Evolutionary conservation across 1,140 invertebrate genomes (phyloP).

Genomic region (Drosophila seguyi): DNA sequence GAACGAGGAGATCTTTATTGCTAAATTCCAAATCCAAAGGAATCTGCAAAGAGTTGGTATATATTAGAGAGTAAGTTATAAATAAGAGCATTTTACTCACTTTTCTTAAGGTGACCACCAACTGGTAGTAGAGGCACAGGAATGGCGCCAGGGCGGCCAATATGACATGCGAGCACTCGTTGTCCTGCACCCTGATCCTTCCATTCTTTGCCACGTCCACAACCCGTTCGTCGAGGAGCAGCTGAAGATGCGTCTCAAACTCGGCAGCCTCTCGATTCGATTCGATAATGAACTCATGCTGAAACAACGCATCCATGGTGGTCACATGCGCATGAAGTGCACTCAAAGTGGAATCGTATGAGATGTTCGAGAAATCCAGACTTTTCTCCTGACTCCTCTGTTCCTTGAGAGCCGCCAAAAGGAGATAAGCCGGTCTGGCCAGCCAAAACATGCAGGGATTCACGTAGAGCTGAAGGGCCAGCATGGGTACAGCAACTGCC

Average conservation of each 20-base stretch:
- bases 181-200: slow-evolving; percentile 64
- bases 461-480: slow-evolving; percentile 90
- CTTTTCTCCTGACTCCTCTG: slow-evolving; percentile 41
- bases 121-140: slow-evolving; percentile 77
- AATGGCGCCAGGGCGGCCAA: slow-evolving; percentile 75
- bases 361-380: slow-evolving; percentile 2
- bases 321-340: slow-evolving; percentile 61
- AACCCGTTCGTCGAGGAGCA: slow-evolving; percentile 59
- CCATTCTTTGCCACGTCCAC: slow-evolving; percentile 48
- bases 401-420: slow-evolving; percentile 81
- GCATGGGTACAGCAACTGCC: slow-evolving; percentile 88
- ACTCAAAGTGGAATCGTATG: slow-evolving; percentile 47
- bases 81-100: slow-evolving; percentile 26
- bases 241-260: slow-evolving; percentile 65
- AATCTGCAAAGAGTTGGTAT: slow-evolving; percentile 58
- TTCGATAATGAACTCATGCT: slow-evolving; percentile 82
- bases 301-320: slow-evolving; percentile 72
- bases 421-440: slow-evolving; percentile 87
- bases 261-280: slow-evolving; percentile 82
- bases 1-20: slow-evolving; percentile 85
- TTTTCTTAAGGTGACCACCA: slow-evolving; percentile 70
- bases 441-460: slow-evolving; percentile 90
- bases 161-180: slow-evolving; percentile 66
- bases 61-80: background rate
- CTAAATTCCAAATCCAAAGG: slow-evolving; percentile 65